Percentiles rank a stretch among this genome's conserved stretches.
phyloP scores from a whole-genome alignment of 2,113 vertebrate species.

The Tupaia chinensis region DNA sequence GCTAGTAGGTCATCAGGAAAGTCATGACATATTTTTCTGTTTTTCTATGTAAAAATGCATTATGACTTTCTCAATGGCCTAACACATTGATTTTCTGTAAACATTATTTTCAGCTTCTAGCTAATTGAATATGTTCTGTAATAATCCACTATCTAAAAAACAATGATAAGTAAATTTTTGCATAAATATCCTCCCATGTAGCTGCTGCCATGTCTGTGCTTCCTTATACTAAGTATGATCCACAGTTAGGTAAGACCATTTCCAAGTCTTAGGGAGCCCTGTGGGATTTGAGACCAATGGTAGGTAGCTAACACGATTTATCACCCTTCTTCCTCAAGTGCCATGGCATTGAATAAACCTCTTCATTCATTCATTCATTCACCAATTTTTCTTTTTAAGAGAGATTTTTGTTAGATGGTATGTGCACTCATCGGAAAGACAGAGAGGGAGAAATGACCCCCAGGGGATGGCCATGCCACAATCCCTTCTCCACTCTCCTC shows the following conservation, averaged over 20 bases:
- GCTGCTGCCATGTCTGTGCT: neutral
- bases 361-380: neutral
- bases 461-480: too few species aligned
- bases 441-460: too few species aligned
- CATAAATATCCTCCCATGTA: neutral
- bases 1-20: too few species aligned
- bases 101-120: neutral
- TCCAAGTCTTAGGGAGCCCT: neutral
- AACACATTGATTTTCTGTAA: neutral
- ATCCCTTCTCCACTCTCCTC: too few species aligned
- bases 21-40: too few species aligned
- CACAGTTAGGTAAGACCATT: accelerated
- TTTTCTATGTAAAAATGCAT: too few species aligned
- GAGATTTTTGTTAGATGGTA: too few species aligned
- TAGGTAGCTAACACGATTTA: accelerated
- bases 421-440: too few species aligned
- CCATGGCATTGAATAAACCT: neutral
- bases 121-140: neutral
- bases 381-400: too few species aligned
- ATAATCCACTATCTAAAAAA: neutral
- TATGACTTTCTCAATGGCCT: too few species aligned
- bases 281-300: accelerated
- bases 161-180: neutral
- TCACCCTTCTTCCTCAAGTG: neutral
- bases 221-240: neutral